phyloP scores from a whole-genome alignment of 2,797 vertebrate genomes.

The Odontamblyopus rebecca region DNA sequence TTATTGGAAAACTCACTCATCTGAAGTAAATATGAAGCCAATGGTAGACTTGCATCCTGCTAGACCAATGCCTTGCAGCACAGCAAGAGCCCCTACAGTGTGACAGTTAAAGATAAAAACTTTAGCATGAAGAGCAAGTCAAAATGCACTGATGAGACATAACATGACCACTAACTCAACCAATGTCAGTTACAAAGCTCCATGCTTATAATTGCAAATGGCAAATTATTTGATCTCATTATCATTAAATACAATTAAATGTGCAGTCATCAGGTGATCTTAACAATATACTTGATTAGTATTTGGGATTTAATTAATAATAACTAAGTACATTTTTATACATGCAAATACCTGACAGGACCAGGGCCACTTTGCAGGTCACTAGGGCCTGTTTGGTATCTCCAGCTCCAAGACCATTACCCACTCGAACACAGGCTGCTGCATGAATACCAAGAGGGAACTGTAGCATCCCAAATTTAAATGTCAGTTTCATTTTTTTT shows the following conservation, averaged over 20 bases:
- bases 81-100: conserved; percentile 61
- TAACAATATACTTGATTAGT: neutral
- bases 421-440: conserved; percentile 87
- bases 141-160: neutral
- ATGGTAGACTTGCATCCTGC: conserved; percentile 65
- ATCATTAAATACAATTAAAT: neutral
- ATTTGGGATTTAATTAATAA: neutral
- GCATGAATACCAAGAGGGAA: conserved; percentile 84
- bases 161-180: neutral
- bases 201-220: neutral
- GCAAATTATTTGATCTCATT: neutral
- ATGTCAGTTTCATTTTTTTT: conserved; percentile 2
- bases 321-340: neutral
- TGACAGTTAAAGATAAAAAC: conserved; percentile 12
- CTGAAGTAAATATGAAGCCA: conserved; percentile 84
- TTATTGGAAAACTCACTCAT: conserved; percentile 80
- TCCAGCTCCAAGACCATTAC: conserved; percentile 89
- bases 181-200: neutral
- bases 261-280: neutral
- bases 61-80: conserved; percentile 67
- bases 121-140: neutral
- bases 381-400: conserved; percentile 77
- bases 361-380: conserved; percentile 78
- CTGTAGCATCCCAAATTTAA: conserved; percentile 60
- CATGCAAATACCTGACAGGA: conserved; percentile 75